phyloP scores from a whole-genome alignment of 2,888 invertebrate genomes.

The Osmoderma eremita region DNA sequence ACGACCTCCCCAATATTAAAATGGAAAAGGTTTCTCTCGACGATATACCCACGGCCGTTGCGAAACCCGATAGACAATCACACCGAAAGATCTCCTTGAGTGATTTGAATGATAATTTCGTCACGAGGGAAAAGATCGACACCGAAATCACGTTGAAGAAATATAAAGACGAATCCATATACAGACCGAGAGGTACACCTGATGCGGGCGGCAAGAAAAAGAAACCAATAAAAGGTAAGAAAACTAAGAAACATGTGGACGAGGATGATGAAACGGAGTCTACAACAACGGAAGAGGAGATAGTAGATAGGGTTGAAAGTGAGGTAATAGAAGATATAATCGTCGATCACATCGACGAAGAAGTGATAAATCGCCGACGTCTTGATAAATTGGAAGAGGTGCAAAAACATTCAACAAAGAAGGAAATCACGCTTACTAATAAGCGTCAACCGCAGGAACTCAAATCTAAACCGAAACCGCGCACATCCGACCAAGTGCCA shows the following conservation, averaged over 20 bases:
- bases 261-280: slow-evolving; percentile 34
- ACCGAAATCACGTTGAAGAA: slow-evolving; percentile 37
- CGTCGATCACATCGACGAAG: neutral
- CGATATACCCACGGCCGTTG: neutral
- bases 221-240: slow-evolving; percentile 2
- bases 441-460: slow-evolving; percentile 52
- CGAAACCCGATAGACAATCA: slow-evolving; percentile 44
- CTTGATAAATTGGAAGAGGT: neutral
- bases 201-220: slow-evolving; percentile 4
- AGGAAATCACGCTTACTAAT: slow-evolving; percentile 36
- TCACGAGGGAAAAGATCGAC: slow-evolving; percentile 36
- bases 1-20: slow-evolving; percentile 35
- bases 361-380: neutral
- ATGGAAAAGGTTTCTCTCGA: slow-evolving; percentile 25
- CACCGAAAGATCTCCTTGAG: slow-evolving; percentile 45
- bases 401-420: slow-evolving; percentile 18
- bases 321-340: slow-evolving; percentile 20
- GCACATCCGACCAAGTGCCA: too few species aligned
- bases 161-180: slow-evolving; percentile 28
- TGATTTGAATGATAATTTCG: slow-evolving; percentile 33
- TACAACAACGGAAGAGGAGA: slow-evolving; percentile 23
- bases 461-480: slow-evolving; percentile 49
- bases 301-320: slow-evolving; percentile 5
- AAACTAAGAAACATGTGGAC: slow-evolving; percentile 7
- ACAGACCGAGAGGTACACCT: slow-evolving; percentile 16